Evolutionary conservation across 30 jellyfish, hydroid and myxozoan genomes (phyloP).

Genomic region (Catostylus mosaicus): DNA sequence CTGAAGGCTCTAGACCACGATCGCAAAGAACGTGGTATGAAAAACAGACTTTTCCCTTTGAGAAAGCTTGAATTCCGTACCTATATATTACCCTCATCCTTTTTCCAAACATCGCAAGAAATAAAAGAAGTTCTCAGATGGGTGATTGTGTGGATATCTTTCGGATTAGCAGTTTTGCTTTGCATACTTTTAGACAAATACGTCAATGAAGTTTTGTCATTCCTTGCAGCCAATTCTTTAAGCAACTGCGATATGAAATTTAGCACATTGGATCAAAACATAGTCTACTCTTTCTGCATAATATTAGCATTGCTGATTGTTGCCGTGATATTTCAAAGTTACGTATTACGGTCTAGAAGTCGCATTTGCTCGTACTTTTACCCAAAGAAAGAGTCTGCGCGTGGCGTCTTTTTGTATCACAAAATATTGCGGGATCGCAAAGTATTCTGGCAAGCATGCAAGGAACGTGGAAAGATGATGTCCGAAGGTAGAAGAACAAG

Average conservation of each 20-base stretch:
- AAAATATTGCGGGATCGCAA: slow-evolving; percentile 87
- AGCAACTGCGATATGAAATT: slow-evolving; percentile 39
- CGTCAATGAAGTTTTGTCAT: slow-evolving; percentile 44
- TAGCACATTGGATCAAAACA: slow-evolving; percentile 10
- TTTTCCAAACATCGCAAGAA: slow-evolving; percentile 70
- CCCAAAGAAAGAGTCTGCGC: slow-evolving; percentile 75
- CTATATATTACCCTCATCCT: slow-evolving; percentile 79
- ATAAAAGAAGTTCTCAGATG: slow-evolving; percentile 54
- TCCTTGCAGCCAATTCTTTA: neutral
- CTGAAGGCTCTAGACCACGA: slow-evolving; percentile 82
- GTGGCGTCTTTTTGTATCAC: slow-evolving; percentile 82
- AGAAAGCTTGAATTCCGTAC: slow-evolving; percentile 91
- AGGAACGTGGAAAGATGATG: slow-evolving; percentile 73
- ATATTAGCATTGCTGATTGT: slow-evolving; percentile 47
- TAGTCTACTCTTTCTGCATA: slow-evolving; percentile 57
- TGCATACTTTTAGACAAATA: slow-evolving; percentile 65
- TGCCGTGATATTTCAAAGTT: slow-evolving; percentile 60
- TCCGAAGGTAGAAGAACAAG: slow-evolving; percentile 88
- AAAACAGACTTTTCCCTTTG: slow-evolving; percentile 76
- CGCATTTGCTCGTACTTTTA: slow-evolving; percentile 87
- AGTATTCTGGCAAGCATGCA: slow-evolving; percentile 74
- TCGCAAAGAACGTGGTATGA: slow-evolving; percentile 85
- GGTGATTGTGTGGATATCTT: slow-evolving; percentile 62
- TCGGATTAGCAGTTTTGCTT: slow-evolving; percentile 55
- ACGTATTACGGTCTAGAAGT: slow-evolving; percentile 85